These are phyloP conservation scores for Danio choprae DNA, from an alignment of 2,797 vertebrate genomes.

Conservation along the genomic window DNA sequence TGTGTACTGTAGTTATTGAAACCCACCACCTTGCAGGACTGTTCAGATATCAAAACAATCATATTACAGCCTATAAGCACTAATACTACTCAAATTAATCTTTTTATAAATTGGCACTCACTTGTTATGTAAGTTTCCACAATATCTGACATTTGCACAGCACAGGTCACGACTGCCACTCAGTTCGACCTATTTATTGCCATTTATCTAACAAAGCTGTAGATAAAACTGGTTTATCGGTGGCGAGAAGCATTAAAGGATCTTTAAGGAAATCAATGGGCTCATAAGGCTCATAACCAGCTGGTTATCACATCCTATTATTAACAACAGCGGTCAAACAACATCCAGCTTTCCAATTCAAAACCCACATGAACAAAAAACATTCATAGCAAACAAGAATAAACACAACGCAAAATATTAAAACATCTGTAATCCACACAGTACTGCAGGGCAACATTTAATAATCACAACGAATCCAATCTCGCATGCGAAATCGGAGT, in stretches of 20 bases:
- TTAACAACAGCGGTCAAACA: conserved; percentile 16
- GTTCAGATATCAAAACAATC: conserved; percentile 47
- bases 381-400: no score
- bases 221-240: conserved; percentile 51
- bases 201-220: conserved; percentile 21
- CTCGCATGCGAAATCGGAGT: background rate
- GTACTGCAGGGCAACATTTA: background rate
- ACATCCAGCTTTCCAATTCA: background rate
- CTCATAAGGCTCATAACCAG: conserved; percentile 32
- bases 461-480: background rate
- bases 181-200: conserved; percentile 50
- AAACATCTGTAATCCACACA: background rate
- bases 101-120: background rate
- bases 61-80: conserved; percentile 19
- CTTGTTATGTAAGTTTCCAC: conserved; percentile 30
- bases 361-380: background rate
- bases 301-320: conserved; percentile 12
- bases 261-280: conserved; percentile 55
- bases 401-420: background rate
- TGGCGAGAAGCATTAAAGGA: conserved; percentile 35
- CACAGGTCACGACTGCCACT: conserved; percentile 41
- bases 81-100: conserved; percentile 10
- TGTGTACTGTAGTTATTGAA: conserved; percentile 57
- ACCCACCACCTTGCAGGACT: conserved; percentile 42
- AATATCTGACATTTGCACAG: conserved; percentile 49